Conservation (phyloP, 2,113 vertebrate species). For the Gnathonemus echidnorhynchus region DNA sequence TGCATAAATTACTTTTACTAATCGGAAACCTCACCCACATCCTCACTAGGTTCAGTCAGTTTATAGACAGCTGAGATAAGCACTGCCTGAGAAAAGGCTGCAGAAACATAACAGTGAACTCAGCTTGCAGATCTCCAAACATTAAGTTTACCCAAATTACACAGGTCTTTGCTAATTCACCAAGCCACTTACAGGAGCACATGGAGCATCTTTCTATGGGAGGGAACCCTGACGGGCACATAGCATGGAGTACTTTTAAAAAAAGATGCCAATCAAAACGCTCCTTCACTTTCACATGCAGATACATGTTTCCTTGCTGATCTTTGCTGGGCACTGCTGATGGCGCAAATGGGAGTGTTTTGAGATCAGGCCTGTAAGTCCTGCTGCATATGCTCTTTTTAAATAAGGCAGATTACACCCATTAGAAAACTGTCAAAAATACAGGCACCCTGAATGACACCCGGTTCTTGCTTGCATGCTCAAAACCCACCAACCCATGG, state of each 20-base stretch:
- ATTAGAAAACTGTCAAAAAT: neutral
- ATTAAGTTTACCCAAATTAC: neutral
- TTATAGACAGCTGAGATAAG: neutral
- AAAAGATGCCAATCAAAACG: neutral
- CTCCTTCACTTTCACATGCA: neutral
- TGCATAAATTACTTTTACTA: neutral
- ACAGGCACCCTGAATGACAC: neutral
- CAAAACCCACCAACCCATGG: neutral
- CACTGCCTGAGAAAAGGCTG: neutral
- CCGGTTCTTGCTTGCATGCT: neutral
- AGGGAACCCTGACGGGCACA: neutral
- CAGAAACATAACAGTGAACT: neutral
- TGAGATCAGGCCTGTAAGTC: neutral
- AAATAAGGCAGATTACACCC: neutral
- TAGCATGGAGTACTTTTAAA: neutral
- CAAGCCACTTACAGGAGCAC: neutral
- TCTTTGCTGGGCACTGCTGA: neutral
- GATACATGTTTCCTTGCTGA: neutral
- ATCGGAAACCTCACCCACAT: neutral
- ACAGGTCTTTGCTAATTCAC: neutral
- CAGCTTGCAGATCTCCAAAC: neutral
- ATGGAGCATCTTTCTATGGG: neutral
- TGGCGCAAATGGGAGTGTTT: neutral
- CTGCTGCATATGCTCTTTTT: neutral
- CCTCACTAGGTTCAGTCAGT: neutral